These are phyloP conservation scores for Brienomyrus brachyistius DNA, from an alignment of 2,113 vertebrate genomes.

Conservation along the genomic window DNA sequence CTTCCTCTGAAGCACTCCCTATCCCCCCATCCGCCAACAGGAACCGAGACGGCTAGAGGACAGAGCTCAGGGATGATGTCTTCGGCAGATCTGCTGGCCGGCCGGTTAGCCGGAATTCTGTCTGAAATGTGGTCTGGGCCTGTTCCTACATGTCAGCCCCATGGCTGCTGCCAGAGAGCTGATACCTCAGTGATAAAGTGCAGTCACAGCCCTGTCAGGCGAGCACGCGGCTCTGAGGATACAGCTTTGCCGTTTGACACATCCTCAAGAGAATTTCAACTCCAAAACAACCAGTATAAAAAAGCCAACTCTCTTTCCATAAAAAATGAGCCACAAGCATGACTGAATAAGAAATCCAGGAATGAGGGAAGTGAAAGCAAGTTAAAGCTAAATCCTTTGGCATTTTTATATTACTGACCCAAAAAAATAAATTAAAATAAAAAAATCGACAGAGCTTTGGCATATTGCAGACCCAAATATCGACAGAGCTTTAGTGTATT, in stretches of 20 bases:
- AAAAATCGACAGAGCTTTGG: background rate
- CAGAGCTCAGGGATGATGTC: conserved; percentile 17
- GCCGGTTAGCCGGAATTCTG: conserved; percentile 9
- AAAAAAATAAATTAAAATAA: too few relatives aligned
- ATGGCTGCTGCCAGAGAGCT: conserved; percentile 15
- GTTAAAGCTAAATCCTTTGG: background rate
- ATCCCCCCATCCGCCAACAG: background rate
- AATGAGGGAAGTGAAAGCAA: background rate
- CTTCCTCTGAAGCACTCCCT: conserved; percentile 30
- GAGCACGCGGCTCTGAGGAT: background rate
- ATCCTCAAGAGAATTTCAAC: background rate
- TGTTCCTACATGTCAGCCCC: conserved; percentile 17
- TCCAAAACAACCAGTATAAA: background rate
- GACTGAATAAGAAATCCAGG: background rate
- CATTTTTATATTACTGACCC: background rate
- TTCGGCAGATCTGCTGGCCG: conserved; percentile 18
- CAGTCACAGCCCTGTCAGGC: background rate
- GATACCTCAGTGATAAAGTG: conserved; percentile 27
- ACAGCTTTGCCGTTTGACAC: background rate
- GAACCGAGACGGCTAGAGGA: conserved; percentile 26
- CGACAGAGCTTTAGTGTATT: background rate
- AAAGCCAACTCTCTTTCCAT: background rate
- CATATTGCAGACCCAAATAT: too few relatives aligned
- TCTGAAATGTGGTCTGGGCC: conserved; percentile 9
- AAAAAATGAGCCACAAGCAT: background rate